Conservation (phyloP, 2,113 vertebrate genomes). For the Nanorana parkeri region DNA sequence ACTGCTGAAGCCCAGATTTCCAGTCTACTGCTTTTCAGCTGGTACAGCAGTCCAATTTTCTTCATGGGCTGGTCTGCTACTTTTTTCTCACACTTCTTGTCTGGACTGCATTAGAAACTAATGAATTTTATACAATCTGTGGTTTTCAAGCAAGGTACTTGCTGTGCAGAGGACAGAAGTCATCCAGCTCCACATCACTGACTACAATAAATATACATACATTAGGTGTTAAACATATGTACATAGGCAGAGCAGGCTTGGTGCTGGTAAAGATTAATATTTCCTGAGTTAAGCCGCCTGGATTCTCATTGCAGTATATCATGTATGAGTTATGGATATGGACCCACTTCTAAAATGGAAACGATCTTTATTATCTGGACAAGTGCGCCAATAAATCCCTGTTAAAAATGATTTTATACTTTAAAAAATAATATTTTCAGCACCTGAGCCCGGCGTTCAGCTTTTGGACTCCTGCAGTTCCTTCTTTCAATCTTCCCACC, state of each 20-base stretch:
- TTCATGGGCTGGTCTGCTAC: constrained; percentile 18
- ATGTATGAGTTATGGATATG: background rate
- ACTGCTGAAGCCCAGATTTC: constrained; percentile 1
- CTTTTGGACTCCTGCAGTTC: too few relatives aligned
- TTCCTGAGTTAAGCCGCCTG: background rate
- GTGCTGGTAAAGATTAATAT: background rate
- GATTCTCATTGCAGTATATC: background rate
- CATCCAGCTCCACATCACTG: background rate
- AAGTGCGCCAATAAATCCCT: background rate
- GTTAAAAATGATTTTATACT: too few relatives aligned
- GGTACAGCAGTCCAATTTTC: constrained; percentile 6
- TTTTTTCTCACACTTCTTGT: background rate
- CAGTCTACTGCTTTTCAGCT: constrained; percentile 6
- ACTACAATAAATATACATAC: background rate
- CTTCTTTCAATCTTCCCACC: too few relatives aligned
- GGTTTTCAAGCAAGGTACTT: constrained; percentile 11
- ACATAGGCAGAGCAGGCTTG: background rate
- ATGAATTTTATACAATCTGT: constrained; percentile 3
- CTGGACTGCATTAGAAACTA: constrained; percentile 17
- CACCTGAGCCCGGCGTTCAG: too few relatives aligned
- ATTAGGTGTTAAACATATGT: background rate
- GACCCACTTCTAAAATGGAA: background rate
- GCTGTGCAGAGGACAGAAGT: constrained; percentile 1
- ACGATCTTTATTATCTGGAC: background rate
- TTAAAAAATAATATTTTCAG: too few relatives aligned